These are phyloP conservation scores for Pangasius larnaudii DNA, from an alignment of 2,797 vertebrate species.

Conservation along the genomic window DNA sequence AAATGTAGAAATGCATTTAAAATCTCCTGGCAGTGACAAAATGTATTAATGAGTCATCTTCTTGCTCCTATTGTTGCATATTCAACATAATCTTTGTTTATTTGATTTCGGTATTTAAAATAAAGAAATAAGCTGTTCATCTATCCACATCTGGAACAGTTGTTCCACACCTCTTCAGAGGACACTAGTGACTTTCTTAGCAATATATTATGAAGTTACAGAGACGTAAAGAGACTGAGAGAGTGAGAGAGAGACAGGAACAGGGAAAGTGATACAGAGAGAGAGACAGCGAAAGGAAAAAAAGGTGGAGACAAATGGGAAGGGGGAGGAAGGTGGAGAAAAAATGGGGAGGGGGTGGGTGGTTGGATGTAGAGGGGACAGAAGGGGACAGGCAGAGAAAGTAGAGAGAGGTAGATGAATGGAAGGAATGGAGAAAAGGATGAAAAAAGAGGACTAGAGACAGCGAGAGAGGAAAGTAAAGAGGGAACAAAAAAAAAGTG, in stretches of 20 bases:
- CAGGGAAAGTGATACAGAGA: not conserved
- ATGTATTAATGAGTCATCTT: not conserved
- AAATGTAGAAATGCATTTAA: not conserved
- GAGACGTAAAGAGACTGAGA: not conserved
- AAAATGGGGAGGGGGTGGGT: not conserved
- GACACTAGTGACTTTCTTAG: not conserved
- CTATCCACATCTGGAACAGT: not conserved
- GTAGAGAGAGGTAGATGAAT: not conserved
- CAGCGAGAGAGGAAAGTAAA: not conserved
- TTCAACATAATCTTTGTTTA: not conserved
- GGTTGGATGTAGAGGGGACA: too few species aligned
- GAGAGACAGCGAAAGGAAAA: not conserved
- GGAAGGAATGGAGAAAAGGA: not conserved
- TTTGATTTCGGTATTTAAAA: not conserved
- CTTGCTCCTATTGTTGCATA: not conserved
- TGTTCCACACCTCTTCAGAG: not conserved
- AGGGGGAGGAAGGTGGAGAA: not conserved
- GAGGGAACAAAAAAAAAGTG: not conserved
- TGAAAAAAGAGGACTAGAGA: not conserved
- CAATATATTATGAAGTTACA: not conserved
- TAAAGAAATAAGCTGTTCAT: not conserved
- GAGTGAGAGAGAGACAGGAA: not conserved
- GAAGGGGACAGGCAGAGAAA: not conserved
- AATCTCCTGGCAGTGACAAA: too few species aligned
- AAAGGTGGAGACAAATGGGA: not conserved